Percentiles rank a stretch among this genome's conserved stretches.
These are phyloP conservation scores for Rhizomys pruinosus DNA, from an alignment of 2,113 vertebrate genomes.

Conservation along the genomic window DNA sequence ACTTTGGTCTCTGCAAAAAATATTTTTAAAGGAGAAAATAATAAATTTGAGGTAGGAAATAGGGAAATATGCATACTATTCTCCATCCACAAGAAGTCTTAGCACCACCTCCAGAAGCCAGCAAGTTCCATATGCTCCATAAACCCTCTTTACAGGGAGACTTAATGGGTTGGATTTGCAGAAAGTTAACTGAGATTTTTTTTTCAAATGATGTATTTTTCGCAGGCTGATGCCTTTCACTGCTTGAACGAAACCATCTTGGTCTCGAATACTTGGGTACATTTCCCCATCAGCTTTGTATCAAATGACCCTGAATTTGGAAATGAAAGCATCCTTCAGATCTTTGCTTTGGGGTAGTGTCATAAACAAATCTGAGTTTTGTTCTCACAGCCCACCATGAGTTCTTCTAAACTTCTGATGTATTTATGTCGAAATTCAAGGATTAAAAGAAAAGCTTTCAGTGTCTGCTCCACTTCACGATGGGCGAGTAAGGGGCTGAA, in stretches of 20 bases:
- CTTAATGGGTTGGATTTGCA: constrained; percentile 70
- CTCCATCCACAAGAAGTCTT: constrained; percentile 60
- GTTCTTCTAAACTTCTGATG: constrained; percentile 53
- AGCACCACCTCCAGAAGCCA: constrained; percentile 65
- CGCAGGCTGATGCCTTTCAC: constrained; percentile 44
- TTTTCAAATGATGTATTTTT: constrained; percentile 43
- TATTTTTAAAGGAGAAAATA: constrained; percentile 73
- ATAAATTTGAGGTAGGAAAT: constrained; percentile 72
- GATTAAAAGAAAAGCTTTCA: neutral
- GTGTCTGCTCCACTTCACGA: neutral
- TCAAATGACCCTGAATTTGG: constrained; percentile 48
- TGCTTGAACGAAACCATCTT: constrained; percentile 61
- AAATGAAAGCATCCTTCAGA: constrained; percentile 50
- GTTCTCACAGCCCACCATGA: constrained; percentile 25
- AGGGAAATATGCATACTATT: constrained; percentile 51
- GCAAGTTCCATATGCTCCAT: constrained; percentile 66
- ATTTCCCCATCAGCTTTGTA: constrained; percentile 37
- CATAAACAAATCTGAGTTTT: constrained; percentile 53
- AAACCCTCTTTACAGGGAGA: constrained; percentile 72
- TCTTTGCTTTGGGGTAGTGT: constrained; percentile 48
- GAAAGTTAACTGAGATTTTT: constrained; percentile 74
- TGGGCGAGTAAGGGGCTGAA: neutral
- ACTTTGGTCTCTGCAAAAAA: constrained; percentile 60
- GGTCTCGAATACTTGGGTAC: constrained; percentile 15
- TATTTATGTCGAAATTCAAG: constrained; percentile 40